Base-by-base conservation (phyloP, 1,140 invertebrate genomes). In the Drosophila burlai region DNA sequence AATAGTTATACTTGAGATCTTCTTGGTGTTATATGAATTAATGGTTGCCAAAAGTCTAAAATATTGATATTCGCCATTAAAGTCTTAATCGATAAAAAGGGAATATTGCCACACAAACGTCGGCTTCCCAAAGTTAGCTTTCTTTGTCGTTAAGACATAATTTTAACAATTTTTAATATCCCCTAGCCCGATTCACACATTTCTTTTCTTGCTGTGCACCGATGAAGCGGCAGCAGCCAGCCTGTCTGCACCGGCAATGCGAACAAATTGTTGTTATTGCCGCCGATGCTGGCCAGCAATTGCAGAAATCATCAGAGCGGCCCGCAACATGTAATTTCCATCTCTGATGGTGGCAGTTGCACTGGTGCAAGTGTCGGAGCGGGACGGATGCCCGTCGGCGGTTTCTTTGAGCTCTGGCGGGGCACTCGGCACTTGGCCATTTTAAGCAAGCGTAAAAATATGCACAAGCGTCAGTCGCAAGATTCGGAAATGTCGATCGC, bases 371-470 rank as follows among this genome's bases (percentile, higher is more conserved):
- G 45, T 60, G 54, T 47, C 13, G 36, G 15, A 9, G 43, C 26
- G 45, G 45, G 36, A 31, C 45, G 54, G 66, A 54, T 57, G 36
- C 43, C 74, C 71, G 72, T 52, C 81, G 85, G 86, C 82, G 61
- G 59, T 54, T 69, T 69, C 79, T 90, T 90, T 89, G 76, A 79
- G 84, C 62, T 67, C 64, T 47, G 50, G 45, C 62, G 45, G 43
- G 18, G 45, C 18, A 46, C 64, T 38, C 58, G 31, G 43, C 50
- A 62, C 67, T 81, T 64, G 68, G 49, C 54, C 68, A 72, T 63
- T 75, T 87, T 89, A 89, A 89, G 81, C 84, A 87, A 89, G 81
- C 84, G 84, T 90, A 73, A 89, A 89, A 80, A 80, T 80, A 80
- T 80, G 76, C 67, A 47, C 67, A 80, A 78, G 64, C 58, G 74